A percentile compares a stretch with the other conserved stretches of the same genome.
Evolutionary conservation across 1,140 invertebrate genomes (phyloP).

Genomic region (Holcopasites calliopsidis): DNA sequence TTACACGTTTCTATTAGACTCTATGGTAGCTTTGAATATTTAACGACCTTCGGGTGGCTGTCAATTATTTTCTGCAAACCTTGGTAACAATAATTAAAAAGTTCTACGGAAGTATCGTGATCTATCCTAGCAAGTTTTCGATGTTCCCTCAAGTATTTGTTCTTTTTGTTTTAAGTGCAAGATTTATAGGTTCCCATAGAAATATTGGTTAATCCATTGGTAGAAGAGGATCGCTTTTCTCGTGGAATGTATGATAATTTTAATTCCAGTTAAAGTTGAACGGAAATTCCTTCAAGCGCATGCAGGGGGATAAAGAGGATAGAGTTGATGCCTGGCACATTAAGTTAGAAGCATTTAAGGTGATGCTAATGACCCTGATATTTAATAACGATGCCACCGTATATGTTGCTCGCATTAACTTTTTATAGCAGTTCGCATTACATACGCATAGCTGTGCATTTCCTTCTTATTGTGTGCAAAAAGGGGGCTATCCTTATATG

Average conservation of each 20-base stretch:
- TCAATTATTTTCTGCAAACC: background rate
- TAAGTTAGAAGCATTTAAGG: conserved; percentile 13
- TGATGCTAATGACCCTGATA: conserved; percentile 10
- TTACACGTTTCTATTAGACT: background rate
- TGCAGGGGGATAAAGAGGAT: background rate
- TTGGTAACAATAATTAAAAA: background rate
- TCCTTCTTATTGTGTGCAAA: conserved; percentile 35
- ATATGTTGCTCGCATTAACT: conserved; percentile 23
- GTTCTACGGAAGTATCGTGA: too few relatives aligned
- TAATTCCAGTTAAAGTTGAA: conserved; percentile 16
- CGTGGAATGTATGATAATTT: conserved; percentile 14
- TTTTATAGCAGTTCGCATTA: background rate
- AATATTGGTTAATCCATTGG: background rate
- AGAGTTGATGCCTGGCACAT: conserved; percentile 6
- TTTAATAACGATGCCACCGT: conserved; percentile 13
- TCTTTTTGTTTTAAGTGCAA: too few relatives aligned
- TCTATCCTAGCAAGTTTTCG: too few relatives aligned
- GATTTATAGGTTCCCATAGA: too few relatives aligned
- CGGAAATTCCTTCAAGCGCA: conserved; percentile 19
- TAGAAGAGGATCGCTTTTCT: background rate
- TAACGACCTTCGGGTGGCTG: too few relatives aligned
- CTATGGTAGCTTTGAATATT: background rate
- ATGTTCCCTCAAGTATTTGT: too few relatives aligned
- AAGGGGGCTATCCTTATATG: background rate
- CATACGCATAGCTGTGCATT: conserved; percentile 5